Conservation (phyloP, 2,113 vertebrate genomes). For the Machaerirhynchus nigripectus region DNA sequence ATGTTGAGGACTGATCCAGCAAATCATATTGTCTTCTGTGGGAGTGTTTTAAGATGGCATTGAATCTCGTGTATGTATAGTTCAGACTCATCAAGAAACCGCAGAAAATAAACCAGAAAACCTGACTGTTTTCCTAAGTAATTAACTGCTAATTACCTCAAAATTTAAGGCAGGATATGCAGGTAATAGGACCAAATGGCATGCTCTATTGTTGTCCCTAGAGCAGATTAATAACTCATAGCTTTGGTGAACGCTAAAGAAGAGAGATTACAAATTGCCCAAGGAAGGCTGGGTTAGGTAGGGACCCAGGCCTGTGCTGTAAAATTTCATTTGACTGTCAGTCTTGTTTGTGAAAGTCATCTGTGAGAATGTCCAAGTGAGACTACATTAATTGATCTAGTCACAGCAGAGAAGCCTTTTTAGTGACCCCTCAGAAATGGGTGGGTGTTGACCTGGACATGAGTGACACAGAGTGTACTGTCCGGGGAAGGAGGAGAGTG, state of each 20-base stretch:
- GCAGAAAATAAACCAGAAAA: not conserved
- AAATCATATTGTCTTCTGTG: not conserved
- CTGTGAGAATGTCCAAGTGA: not conserved
- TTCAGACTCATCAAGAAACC: not conserved
- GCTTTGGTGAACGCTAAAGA: not conserved
- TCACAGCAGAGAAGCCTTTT: not conserved
- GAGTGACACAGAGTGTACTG: not conserved
- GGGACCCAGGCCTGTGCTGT: not conserved
- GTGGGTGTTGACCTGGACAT: not conserved
- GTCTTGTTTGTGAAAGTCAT: not conserved
- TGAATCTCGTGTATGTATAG: not conserved
- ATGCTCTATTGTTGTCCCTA: not conserved
- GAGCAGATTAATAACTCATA: not conserved
- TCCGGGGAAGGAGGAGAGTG: not conserved
- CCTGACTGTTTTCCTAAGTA: not conserved
- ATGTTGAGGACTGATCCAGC: not conserved
- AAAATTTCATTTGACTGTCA: not conserved
- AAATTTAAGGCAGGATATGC: not conserved
- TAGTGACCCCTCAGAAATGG: not conserved
- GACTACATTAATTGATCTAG: not conserved
- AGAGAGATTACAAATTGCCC: not conserved
- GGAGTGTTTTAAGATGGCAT: not conserved
- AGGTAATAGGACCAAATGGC: not conserved
- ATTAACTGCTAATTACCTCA: not conserved
- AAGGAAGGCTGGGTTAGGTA: not conserved